Evolutionary conservation across 2,113 vertebrate genomes (phyloP).

Genomic region (Ia io): DNA sequence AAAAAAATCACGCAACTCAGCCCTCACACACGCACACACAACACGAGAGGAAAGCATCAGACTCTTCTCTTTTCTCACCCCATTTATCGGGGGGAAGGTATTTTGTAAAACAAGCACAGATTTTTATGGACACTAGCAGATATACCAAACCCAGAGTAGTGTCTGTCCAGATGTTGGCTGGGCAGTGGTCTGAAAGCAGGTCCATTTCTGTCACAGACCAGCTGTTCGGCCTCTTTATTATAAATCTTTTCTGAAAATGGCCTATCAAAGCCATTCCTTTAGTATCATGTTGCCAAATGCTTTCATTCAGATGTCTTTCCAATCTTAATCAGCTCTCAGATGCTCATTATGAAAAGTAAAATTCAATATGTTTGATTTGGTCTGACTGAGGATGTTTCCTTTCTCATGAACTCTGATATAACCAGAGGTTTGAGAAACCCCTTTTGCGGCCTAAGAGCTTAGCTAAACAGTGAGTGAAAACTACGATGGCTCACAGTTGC

Average conservation of each 20-base stretch:
- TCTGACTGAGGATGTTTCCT: constrained; percentile 53
- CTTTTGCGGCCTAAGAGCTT: constrained; percentile 4
- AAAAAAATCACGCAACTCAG: constrained; percentile 72
- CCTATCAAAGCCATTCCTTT: constrained; percentile 51
- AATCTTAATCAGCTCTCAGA: constrained; percentile 46
- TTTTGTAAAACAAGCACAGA: constrained; percentile 73
- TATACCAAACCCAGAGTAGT: constrained; percentile 40
- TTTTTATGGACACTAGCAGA: constrained; percentile 25
- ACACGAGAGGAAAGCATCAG: constrained; percentile 67
- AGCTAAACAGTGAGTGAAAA: neutral
- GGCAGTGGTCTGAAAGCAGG: constrained; percentile 46
- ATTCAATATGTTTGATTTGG: constrained; percentile 40
- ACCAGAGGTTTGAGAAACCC: constrained; percentile 30
- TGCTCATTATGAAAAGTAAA: constrained; percentile 39
- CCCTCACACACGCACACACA: constrained; percentile 33
- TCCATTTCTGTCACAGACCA: constrained; percentile 53
- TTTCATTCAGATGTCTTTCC: neutral
- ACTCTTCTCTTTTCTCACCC: constrained; percentile 68
- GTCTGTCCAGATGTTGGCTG: constrained; percentile 48
- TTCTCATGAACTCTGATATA: constrained; percentile 53
- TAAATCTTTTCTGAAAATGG: constrained; percentile 57
- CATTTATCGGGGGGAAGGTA: constrained; percentile 16
- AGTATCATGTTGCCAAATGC: constrained; percentile 34
- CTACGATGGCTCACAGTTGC: constrained; percentile 32
- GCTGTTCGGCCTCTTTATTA: constrained; percentile 39